Evolutionary conservation across 2,888 invertebrate species (phyloP), one percentile per base, ranked within the genome.

Genomic region (Megaustenia siamemsis): DNA sequence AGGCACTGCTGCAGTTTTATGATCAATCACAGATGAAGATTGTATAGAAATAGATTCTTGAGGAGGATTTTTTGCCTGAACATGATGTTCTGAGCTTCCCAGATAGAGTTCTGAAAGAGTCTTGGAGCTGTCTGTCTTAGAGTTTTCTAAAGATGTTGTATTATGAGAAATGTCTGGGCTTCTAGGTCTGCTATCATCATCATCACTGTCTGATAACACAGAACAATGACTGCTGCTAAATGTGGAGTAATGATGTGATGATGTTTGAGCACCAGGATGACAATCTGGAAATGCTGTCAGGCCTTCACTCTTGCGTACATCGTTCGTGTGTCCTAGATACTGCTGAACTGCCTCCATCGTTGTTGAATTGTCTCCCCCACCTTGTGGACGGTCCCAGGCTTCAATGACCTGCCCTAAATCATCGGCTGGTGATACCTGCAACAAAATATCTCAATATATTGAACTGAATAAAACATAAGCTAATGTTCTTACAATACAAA

Each of bases 151-250:
- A 43, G 21, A 24, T 71, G 71, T 5, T 71, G 2, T 28, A 35
- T 38, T 43, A n/a, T 12, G 24, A 6, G 43, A 71, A n/a, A 71
- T 28, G 5, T 71, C 24, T 45, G 40, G 43, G 49, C 32, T 32
- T 3, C 35, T 32, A 56, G 53, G 10, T 35, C 49, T 76, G 5
- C 38, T 38, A 40, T 63, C 78, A 43, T 68, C 49, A 43, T 80
- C 68, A 12, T 80, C 80, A 68, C 80, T 68, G 49, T 80, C 80
- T 5, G 68, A 49, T 2, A 28, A n/a, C 3, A 80, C 40, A 35
- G 28, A 60, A 77, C 18, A 77, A 6, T 38, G 53, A 15, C 24
- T 63, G 6, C 32, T 12, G 35, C 49, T 43, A n/a, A 40, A 1
- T 71, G 35, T 10, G 8, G 60, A 28, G 28, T n/a, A 3, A 12